These are phyloP conservation scores for Gymnobelideus leadbeateri DNA, from an alignment of 2,113 vertebrate genomes.

Conservation along the genomic window DNA sequence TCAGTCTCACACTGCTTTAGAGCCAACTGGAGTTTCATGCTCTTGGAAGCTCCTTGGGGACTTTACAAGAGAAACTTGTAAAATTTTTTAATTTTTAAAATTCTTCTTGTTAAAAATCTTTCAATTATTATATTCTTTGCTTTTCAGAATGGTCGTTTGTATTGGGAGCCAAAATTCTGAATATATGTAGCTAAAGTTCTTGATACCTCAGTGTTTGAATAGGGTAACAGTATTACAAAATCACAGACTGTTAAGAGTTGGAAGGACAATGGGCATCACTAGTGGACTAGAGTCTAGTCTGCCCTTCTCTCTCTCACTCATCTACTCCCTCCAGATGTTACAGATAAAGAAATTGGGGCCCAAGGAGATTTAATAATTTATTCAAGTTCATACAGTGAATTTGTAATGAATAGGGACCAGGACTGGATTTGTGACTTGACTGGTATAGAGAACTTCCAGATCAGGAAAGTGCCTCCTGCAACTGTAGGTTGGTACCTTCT, in stretches of 20 bases:
- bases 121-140: conserved; percentile 36
- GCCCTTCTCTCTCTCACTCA: not conserved
- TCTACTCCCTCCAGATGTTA: not conserved
- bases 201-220: not conserved
- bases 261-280: not conserved
- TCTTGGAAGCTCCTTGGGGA: conserved; percentile 36
- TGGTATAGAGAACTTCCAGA: not conserved
- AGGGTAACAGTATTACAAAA: not conserved
- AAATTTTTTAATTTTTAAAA: conserved; percentile 6
- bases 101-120: not conserved
- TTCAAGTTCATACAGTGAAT: not conserved
- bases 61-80: conserved; percentile 26
- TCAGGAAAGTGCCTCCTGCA: not conserved
- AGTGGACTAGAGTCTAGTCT: not conserved
- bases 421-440: not conserved
- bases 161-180: conserved; percentile 32
- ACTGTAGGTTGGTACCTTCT: not conserved
- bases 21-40: conserved; percentile 23
- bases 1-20: not conserved
- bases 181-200: not conserved
- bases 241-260: not conserved
- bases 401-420: not conserved
- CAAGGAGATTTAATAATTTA: not conserved
- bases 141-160: conserved; percentile 41
- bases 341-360: not conserved